Evolutionary conservation across 1,140 invertebrate genomes (phyloP).

Genomic region (Gonioctena quinquepunctata): DNA sequence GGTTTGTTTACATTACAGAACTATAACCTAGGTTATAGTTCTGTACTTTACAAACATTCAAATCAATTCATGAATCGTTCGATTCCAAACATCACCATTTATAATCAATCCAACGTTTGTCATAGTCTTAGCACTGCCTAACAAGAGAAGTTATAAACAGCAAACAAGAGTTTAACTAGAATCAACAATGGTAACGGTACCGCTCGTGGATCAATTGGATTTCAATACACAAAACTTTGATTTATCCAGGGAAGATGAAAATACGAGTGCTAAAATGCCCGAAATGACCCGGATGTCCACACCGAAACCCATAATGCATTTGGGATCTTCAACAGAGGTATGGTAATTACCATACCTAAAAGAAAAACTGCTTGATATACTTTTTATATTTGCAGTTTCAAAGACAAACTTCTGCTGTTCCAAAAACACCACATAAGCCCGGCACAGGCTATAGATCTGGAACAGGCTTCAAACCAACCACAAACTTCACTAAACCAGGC

Average conservation of each 20-base stretch:
- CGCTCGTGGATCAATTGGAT: too few species aligned
- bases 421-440: constrained; percentile 39
- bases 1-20: too few species aligned
- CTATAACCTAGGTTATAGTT: too few species aligned
- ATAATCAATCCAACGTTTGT: too few species aligned
- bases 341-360: not conserved
- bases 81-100: too few species aligned
- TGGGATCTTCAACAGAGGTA: constrained; percentile 44
- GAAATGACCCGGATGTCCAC: constrained; percentile 39
- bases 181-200: too few species aligned
- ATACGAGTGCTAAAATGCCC: constrained; percentile 21
- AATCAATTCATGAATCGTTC: too few species aligned
- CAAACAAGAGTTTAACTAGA: too few species aligned
- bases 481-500: constrained; percentile 40
- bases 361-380: not conserved
- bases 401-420: constrained; percentile 43
- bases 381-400: constrained; percentile 44
- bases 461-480: constrained; percentile 44
- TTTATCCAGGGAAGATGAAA: constrained; percentile 14
- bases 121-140: too few species aligned
- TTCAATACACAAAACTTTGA: constrained; percentile 25
- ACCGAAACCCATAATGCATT: constrained; percentile 41
- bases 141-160: too few species aligned
- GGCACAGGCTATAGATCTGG: constrained; percentile 40
- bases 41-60: too few species aligned